Evolutionary conservation across 2,797 vertebrate species (phyloP), one percentile per base, ranked within the genome.

Genomic region (Bucorvus abyssinicus): DNA sequence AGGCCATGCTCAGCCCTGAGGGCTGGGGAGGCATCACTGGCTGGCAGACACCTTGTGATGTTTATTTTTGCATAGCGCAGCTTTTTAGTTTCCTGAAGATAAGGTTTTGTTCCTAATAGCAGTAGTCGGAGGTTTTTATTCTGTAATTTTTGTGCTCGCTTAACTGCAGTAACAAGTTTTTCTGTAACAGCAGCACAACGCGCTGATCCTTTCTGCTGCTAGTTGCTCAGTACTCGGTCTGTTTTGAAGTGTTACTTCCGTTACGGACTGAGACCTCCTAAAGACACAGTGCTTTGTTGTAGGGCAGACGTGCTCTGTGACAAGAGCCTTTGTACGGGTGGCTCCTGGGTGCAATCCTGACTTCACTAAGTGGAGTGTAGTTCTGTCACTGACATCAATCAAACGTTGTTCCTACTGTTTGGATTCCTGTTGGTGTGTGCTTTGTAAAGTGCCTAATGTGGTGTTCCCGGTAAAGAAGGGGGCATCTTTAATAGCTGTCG

Each of bases 141-240:
- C 20, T 55, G 14, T 38, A 38, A 47, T 13, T 52, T 61, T n/a
- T 85, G n/a, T 52, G 24, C 24, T 64, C 34, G 10, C 38, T 36
- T 7, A 71, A 38, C 24, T 49, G 38, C 23, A 19, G 10, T 23
- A 38, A 29, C 9, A 49, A 61, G 2, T 17, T 1, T 29, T n/a
- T 27, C 20, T 60, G 18, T 19, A 49, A 68, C 56, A 49, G 30
- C 9, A 52, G 36, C 23, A 13, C 11, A 50, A 29, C 5, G 10
- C 6, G 1, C 18, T 3, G 9, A 26, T 65, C 21, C n/a, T 29
- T 26, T 17, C 8, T 30, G 68, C 26, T 83, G 42, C n/a, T 17
- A 2, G 5, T 12, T 36, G 6, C 59, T 65, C 16, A 16, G 14
- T 22, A 14, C 26, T 45, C 0, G 0, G 10, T 17, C 19, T 45